Percentiles rank a stretch among this genome's conserved stretches.
These are phyloP conservation scores for Delia radicum DNA, from an alignment of 1,140 invertebrate genomes.

Conservation along the genomic window DNA sequence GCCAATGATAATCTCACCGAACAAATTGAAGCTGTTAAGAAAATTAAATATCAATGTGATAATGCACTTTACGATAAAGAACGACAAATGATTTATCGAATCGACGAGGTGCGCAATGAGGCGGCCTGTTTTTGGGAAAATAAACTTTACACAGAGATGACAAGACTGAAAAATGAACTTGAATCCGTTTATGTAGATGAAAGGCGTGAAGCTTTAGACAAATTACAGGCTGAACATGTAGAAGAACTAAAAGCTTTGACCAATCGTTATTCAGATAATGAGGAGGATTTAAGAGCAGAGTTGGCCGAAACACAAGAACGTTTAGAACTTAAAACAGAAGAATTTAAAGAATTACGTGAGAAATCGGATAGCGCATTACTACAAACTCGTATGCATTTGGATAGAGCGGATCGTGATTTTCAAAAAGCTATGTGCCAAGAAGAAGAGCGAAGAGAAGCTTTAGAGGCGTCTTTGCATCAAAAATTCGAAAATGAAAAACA, in stretches of 20 bases:
- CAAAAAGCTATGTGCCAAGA: constrained; percentile 61
- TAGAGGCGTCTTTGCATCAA: constrained; percentile 39
- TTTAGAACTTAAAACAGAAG: constrained; percentile 60
- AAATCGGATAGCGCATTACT: constrained; percentile 49
- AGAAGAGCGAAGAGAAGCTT: constrained; percentile 58
- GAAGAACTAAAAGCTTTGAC: constrained; percentile 59
- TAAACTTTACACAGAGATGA: constrained; percentile 59
- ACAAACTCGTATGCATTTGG: constrained; percentile 55
- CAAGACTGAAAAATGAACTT: constrained; percentile 63
- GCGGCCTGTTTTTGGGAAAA: constrained; percentile 61
- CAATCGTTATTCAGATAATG: constrained; percentile 60
- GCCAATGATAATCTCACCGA: constrained; percentile 61
- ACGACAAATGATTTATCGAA: constrained; percentile 57
- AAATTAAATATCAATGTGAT: constrained; percentile 54
- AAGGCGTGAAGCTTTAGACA: constrained; percentile 61
- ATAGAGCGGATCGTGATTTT: constrained; percentile 55
- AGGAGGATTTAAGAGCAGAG: constrained; percentile 60
- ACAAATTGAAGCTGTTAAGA: constrained; percentile 59
- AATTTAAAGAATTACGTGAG: constrained; percentile 48
- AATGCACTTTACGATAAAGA: constrained; percentile 61
- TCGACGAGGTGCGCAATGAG: constrained; percentile 62
- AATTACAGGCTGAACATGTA: constrained; percentile 57
- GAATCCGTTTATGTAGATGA: constrained; percentile 64
- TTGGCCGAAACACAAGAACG: constrained; percentile 60
- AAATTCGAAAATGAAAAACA: constrained; percentile 48